Conservation (phyloP, 1,140 invertebrate species). For the Panulirus ornatus region DNA sequence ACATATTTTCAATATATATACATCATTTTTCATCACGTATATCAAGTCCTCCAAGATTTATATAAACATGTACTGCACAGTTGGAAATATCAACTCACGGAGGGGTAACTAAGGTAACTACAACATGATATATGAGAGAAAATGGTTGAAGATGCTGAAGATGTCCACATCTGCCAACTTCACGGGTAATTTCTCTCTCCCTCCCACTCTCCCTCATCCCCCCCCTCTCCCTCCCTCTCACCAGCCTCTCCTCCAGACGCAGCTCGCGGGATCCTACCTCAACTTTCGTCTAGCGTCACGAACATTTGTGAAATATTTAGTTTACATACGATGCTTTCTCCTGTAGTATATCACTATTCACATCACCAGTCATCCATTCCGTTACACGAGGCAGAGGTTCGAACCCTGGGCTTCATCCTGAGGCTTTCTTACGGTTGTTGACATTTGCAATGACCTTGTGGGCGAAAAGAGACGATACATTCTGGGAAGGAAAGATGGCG, state of each 20-base stretch:
- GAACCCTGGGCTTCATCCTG: no score
- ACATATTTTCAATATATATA: constrained; percentile 14
- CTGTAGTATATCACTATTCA: no score
- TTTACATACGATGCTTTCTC: not conserved
- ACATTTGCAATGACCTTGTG: constrained; percentile 47
- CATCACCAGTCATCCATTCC: no score
- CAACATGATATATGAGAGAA: no score
- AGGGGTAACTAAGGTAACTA: no score
- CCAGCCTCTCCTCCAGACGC: no score
- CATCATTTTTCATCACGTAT: not conserved
- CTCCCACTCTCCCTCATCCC: not conserved
- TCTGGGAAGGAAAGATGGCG: constrained; percentile 23
- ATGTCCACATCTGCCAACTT: constrained; percentile 44
- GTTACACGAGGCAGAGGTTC: no score
- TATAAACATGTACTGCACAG: no score
- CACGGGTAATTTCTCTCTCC: constrained; percentile 28
- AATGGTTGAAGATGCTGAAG: constrained; percentile 20
- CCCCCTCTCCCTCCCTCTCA: not conserved
- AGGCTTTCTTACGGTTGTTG: constrained; percentile 15
- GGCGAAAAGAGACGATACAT: not conserved
- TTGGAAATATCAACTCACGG: no score
- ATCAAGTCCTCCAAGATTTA: no score
- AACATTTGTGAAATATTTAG: constrained; percentile 1
- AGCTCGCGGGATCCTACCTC: not conserved
- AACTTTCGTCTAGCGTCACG: not conserved